These are phyloP conservation scores for Drosophila watanabei DNA, from an alignment of 1,140 invertebrate species.

Conservation along the genomic window DNA sequence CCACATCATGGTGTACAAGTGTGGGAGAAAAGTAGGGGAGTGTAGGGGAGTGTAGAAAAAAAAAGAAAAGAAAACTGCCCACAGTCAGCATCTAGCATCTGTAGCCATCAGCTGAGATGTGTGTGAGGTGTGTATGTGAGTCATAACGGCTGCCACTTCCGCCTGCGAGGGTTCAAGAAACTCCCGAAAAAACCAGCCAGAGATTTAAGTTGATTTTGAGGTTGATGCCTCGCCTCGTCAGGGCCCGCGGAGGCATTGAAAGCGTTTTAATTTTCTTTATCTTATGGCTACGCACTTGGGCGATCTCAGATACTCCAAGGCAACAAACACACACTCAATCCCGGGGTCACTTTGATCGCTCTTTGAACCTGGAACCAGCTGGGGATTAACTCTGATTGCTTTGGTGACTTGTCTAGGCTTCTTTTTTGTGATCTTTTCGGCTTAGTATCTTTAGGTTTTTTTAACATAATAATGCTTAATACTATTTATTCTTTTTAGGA, in stretches of 20 bases:
- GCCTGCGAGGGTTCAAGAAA: conserved; percentile 48
- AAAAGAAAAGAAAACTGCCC: conserved; percentile 2
- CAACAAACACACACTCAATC: background rate
- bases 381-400: conserved; percentile 1
- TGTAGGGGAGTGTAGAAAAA: background rate
- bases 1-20: background rate
- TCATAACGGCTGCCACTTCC: conserved; percentile 47
- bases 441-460: background rate
- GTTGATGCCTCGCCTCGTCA: conserved; percentile 26
- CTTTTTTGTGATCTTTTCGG: background rate
- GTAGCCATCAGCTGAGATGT: conserved; percentile 14
- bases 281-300: conserved; percentile 8
- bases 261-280: conserved; percentile 34
- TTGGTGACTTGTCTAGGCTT: background rate
- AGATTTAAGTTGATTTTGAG: conserved; percentile 38
- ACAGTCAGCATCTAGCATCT: background rate
- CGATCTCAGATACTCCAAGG: conserved; percentile 7
- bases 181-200: conserved; percentile 23
- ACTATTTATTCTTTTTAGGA: background rate
- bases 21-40: background rate
- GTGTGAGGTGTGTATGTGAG: conserved; percentile 13
- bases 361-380: conserved; percentile 15
- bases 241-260: conserved; percentile 18
- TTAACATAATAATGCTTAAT: background rate
- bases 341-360: conserved; percentile 21